Percentiles rank a stretch among this genome's conserved stretches.
Evolutionary conservation across 2,113 vertebrate genomes (phyloP).

Genomic region (Sula dactylatra): DNA sequence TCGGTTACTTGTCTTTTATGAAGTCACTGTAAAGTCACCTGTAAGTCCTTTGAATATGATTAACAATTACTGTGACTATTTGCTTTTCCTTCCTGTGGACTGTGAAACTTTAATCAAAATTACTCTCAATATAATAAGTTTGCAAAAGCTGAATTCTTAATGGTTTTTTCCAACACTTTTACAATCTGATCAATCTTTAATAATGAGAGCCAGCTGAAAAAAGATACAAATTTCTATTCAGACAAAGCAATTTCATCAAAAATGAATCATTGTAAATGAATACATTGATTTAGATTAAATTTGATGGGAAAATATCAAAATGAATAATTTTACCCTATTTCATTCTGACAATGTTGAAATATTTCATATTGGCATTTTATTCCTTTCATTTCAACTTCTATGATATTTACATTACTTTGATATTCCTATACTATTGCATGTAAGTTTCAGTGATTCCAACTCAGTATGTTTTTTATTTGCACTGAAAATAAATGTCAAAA

Average conservation of each 20-base stretch:
- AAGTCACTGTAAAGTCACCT: not conserved
- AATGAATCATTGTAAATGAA: constrained; percentile 25
- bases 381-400: constrained; percentile 32
- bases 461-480: constrained; percentile 15
- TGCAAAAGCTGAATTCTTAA: constrained; percentile 1
- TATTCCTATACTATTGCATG: not conserved
- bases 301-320: constrained; percentile 44
- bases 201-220: constrained; percentile 15
- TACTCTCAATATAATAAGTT: not conserved
- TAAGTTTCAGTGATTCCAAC: not conserved
- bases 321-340: constrained; percentile 33
- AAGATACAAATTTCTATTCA: not conserved
- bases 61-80: constrained; percentile 10
- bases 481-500: constrained; percentile 55
- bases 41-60: not conserved
- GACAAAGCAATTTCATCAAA: constrained; percentile 34
- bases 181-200: constrained; percentile 41
- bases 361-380: constrained; percentile 35
- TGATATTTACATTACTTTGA: constrained; percentile 60
- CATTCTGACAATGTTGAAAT: not conserved
- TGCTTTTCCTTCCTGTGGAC: not conserved
- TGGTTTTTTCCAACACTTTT: not conserved
- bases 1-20: not conserved
- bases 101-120: constrained; percentile 37
- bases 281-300: constrained; percentile 52